Percentiles rank a stretch among this genome's conserved stretches.
These are phyloP conservation scores for Whitmania pigra DNA, from an alignment of 1,140 invertebrate species.

Conservation along the genomic window DNA sequence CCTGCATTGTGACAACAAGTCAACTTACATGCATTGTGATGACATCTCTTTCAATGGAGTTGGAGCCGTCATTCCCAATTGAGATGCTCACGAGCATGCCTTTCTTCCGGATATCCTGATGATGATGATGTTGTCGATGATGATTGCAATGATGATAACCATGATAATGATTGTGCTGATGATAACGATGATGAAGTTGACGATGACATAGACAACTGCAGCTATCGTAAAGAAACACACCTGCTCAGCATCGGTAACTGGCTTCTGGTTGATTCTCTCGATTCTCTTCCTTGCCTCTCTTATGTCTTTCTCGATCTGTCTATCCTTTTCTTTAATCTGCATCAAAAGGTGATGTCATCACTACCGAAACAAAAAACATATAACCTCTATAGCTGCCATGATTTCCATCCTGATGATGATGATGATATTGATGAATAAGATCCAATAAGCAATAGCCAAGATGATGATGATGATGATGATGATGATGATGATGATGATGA, in stretches of 20 bases:
- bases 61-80: too few relatives aligned
- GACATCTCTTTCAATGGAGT: too few relatives aligned
- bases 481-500: background rate
- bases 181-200: background rate
- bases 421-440: too few relatives aligned
- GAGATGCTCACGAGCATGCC: background rate
- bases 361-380: too few relatives aligned
- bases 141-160: background rate
- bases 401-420: background rate
- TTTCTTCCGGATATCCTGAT: slow-evolving; percentile 1
- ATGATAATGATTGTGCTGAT: background rate
- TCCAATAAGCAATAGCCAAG: too few relatives aligned
- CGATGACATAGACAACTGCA: background rate
- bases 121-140: background rate
- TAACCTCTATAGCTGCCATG: too few relatives aligned
- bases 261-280: slow-evolving; percentile 15
- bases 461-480: background rate
- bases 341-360: background rate
- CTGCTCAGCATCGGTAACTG: background rate
- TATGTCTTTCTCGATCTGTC: slow-evolving; percentile 29
- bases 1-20: too few relatives aligned
- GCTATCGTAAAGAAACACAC: background rate
- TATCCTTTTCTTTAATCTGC: slow-evolving; percentile 27
- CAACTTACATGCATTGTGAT: too few relatives aligned
- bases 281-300: slow-evolving; percentile 27